Evolutionary conservation across 2,797 vertebrate species (phyloP).

Genomic region (Rhinoraja longicauda): DNA sequence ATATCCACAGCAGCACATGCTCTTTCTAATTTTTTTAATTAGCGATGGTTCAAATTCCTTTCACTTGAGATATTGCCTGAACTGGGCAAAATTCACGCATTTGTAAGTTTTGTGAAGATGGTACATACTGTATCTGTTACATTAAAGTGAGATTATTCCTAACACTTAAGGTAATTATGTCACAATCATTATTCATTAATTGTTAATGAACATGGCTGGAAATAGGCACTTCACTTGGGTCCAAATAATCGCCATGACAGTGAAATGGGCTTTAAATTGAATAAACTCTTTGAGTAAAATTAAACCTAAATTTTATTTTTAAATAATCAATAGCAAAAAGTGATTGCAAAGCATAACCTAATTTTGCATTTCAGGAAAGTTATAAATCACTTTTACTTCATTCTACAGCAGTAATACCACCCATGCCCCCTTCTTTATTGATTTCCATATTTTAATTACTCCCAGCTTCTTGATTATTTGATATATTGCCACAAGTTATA

Average conservation of each 20-base stretch:
- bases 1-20: neutral
- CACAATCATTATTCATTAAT: constrained; percentile 24
- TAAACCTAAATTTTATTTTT: constrained; percentile 30
- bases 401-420: neutral
- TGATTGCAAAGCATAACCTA: constrained; percentile 8
- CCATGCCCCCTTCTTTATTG: neutral
- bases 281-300: constrained; percentile 19
- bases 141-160: constrained; percentile 2
- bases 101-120: constrained; percentile 3
- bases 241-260: neutral
- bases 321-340: constrained; percentile 23
- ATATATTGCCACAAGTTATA: neutral
- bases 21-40: neutral
- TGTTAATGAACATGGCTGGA: constrained; percentile 3
- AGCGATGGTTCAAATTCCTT: neutral
- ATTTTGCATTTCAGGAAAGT: constrained; percentile 15
- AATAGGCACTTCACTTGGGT: constrained; percentile 8
- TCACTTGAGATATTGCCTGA: neutral
- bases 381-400: constrained; percentile 20
- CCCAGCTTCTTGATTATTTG: neutral
- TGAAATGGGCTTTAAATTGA: constrained; percentile 27
- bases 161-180: constrained; percentile 16
- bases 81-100: neutral
- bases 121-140: neutral
- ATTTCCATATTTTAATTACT: neutral